Conservation (phyloP, 1,140 invertebrate genomes). For the Drosophila subobscura region DNA sequence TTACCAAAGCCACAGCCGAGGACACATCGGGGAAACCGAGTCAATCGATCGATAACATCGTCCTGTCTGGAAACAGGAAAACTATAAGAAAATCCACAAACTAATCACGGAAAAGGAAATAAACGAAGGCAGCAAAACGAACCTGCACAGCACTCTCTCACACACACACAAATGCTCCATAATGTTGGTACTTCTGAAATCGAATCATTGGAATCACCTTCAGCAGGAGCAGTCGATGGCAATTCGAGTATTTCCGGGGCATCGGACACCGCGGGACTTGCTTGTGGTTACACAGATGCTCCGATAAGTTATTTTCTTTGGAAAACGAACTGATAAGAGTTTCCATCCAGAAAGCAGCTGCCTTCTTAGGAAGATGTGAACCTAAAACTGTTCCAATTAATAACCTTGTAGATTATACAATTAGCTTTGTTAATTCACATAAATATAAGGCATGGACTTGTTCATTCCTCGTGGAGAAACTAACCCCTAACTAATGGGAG, state of each 20-base stretch:
- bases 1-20: slow-evolving; percentile 42
- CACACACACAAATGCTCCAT: background rate
- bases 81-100: slow-evolving; percentile 56
- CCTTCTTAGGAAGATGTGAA: too few species aligned
- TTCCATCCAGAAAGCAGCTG: slow-evolving; percentile 13
- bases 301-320: too few species aligned
- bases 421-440: slow-evolving; percentile 39
- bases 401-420: slow-evolving; percentile 30
- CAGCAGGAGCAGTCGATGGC: slow-evolving; percentile 2
- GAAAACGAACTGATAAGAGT: too few species aligned
- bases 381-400: slow-evolving; percentile 16
- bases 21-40: slow-evolving; percentile 17
- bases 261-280: slow-evolving; percentile 1
- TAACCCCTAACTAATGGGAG: slow-evolving; percentile 32
- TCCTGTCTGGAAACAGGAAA: slow-evolving; percentile 9
- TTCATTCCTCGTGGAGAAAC: slow-evolving; percentile 5
- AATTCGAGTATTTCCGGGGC: slow-evolving; percentile 17
- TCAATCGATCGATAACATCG: slow-evolving; percentile 70
- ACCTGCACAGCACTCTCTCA: slow-evolving; percentile 22
- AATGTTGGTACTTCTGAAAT: slow-evolving; percentile 25
- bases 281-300: too few species aligned
- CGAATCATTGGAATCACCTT: slow-evolving; percentile 42
- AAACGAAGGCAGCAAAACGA: slow-evolving; percentile 59
- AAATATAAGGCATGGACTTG: slow-evolving; percentile 27
- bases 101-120: slow-evolving; percentile 71